A percentile compares a stretch with the other conserved stretches of the same genome.
phyloP scores from a whole-genome alignment of 2,888 invertebrate genomes.

The Cephus pulcher region DNA sequence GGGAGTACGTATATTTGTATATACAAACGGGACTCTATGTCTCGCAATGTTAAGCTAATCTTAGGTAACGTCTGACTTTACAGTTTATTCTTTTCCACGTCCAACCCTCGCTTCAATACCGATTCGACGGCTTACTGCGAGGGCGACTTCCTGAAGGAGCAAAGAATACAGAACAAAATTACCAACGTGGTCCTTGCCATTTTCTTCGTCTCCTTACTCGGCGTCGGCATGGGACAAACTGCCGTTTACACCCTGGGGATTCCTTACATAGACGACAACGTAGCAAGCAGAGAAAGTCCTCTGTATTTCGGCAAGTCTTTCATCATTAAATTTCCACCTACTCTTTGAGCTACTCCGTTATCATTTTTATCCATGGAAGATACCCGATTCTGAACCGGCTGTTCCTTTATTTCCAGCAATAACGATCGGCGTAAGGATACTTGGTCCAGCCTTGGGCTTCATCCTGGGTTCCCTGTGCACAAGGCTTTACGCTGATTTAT shows the following conservation, averaged over 20 bases:
- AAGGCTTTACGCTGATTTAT: constrained; percentile 85
- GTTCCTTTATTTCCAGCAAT: constrained; percentile 73
- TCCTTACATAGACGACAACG: constrained; percentile 94
- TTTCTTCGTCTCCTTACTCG: constrained; percentile 87
- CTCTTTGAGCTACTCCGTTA: background rate
- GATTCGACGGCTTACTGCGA: constrained; percentile 68
- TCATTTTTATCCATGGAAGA: too few relatives aligned
- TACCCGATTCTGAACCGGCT: background rate
- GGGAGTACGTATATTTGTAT: background rate
- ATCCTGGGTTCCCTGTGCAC: constrained; percentile 91
- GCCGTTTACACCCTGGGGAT: constrained; percentile 93
- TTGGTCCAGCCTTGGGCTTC: constrained; percentile 92
- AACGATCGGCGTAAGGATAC: constrained; percentile 90
- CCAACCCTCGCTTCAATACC: constrained; percentile 34
- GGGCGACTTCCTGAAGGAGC: constrained; percentile 73
- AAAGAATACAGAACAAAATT: constrained; percentile 79
- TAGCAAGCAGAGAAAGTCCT: constrained; percentile 91
- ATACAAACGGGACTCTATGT: background rate
- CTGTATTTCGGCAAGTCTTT: constrained; percentile 84
- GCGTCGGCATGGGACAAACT: constrained; percentile 93
- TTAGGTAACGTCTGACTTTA: background rate
- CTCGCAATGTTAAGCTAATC: background rate
- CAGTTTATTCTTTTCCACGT: constrained; percentile 46
- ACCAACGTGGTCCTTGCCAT: constrained; percentile 86
- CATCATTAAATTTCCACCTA: background rate